Conservation (phyloP, 64 coral and sea anemone genomes). For the Stichodactyla helianthus region DNA sequence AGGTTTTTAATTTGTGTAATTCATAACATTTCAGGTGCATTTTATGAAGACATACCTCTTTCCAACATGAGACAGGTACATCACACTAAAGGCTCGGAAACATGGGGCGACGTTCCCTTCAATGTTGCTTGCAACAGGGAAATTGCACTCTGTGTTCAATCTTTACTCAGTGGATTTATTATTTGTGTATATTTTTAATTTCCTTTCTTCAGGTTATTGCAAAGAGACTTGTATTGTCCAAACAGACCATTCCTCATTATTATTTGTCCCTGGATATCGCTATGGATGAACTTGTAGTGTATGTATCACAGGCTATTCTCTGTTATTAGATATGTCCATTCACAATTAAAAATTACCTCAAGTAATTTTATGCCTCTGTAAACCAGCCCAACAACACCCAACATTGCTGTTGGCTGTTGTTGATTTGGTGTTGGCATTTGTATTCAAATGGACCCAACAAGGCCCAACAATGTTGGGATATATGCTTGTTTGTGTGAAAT, state of each 20-base stretch:
- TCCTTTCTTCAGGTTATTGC: slow-evolving; percentile 57
- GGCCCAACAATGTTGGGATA: no score
- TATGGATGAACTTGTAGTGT: slow-evolving; percentile 76
- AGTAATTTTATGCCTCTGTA: no score
- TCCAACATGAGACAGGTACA: slow-evolving; percentile 73
- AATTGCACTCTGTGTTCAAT: no score
- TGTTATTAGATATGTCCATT: no score
- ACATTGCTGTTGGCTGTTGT: no score
- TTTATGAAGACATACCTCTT: slow-evolving; percentile 83
- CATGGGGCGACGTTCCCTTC: no score
- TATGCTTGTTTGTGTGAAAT: no score
- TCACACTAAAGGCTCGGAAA: background rate
- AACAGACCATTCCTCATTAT: slow-evolving; percentile 98
- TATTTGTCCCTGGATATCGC: slow-evolving; percentile 87
- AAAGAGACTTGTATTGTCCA: slow-evolving; percentile 79
- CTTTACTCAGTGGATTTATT: background rate
- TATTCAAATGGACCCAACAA: no score
- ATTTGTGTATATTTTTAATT: background rate
- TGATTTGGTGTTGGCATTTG: no score
- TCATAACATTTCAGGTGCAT: slow-evolving; percentile 24
- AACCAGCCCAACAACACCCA: no score
- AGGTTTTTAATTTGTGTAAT: background rate
- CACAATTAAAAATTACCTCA: no score
- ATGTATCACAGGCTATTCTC: background rate
- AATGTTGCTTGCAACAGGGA: no score